Conservation (phyloP, 2,797 vertebrate genomes). For the Hippocampus kuda region DNA sequence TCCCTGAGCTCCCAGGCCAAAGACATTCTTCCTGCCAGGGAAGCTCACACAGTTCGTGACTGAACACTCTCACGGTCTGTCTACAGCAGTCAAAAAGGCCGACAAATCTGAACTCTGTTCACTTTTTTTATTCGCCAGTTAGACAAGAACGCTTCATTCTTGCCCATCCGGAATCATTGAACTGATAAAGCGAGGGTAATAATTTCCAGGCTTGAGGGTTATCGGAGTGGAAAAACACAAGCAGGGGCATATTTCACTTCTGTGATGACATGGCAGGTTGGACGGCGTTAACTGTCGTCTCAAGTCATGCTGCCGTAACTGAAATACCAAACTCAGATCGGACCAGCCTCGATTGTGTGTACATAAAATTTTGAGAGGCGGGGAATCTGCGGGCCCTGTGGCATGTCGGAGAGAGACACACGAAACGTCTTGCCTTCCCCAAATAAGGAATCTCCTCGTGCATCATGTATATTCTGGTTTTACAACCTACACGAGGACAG, state of each 20-base stretch:
- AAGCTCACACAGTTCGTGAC: constrained; percentile 62
- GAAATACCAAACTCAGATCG: constrained; percentile 47
- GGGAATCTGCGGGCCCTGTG: constrained; percentile 11
- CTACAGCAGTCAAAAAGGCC: background rate
- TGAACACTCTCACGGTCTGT: constrained; percentile 14
- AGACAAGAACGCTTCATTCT: constrained; percentile 5
- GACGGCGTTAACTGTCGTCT: constrained; percentile 7
- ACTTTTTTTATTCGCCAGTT: background rate
- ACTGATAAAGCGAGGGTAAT: constrained; percentile 19
- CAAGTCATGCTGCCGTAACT: constrained; percentile 37
- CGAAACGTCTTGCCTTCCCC: background rate
- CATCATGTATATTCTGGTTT: constrained; percentile 13
- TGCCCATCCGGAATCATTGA: constrained; percentile 9
- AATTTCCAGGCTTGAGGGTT: constrained; percentile 7
- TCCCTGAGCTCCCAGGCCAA: constrained; percentile 50
- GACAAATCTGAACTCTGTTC: background rate
- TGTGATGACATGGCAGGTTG: background rate
- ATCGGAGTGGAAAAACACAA: constrained; percentile 13
- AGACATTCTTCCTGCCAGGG: constrained; percentile 57
- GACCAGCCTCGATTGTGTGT: background rate
- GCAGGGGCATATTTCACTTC: background rate
- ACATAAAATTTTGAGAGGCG: constrained; percentile 13
- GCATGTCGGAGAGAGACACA: constrained; percentile 17
- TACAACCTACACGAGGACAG: constrained; percentile 2
- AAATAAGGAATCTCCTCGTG: constrained; percentile 16